Conservation (phyloP, 2,797 vertebrate species). For the Halcyon smyrnensis region DNA sequence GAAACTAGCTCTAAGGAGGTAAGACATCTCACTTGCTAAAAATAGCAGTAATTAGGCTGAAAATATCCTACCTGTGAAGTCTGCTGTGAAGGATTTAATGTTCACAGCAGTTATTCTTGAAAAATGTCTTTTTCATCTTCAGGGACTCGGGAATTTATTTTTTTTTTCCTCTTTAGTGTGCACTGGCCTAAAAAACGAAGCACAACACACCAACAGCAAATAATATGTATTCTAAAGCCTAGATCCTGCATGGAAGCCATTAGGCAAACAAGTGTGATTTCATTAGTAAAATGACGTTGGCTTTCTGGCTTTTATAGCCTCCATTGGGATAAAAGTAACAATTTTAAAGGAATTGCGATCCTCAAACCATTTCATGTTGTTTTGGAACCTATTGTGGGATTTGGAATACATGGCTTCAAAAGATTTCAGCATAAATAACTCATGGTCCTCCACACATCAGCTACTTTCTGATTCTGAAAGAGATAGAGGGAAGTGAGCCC, state of each 20-base stretch:
- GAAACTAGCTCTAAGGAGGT: neutral
- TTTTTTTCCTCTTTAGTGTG: neutral
- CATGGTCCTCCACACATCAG: neutral
- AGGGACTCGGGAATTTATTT: neutral
- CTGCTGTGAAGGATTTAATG: neutral
- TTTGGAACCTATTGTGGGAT: neutral
- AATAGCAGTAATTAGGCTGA: slow-evolving; percentile 1
- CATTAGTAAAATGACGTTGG: neutral
- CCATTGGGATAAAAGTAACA: neutral
- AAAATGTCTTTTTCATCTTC: neutral
- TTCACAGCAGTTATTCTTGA: neutral
- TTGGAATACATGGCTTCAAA: neutral
- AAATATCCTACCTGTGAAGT: slow-evolving; percentile 13
- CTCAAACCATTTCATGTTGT: neutral
- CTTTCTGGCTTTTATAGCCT: neutral
- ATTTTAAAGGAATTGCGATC: neutral
- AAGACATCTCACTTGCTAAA: neutral
- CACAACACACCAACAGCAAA: neutral
- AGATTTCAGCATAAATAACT: neutral
- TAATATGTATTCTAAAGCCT: neutral
- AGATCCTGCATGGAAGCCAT: neutral
- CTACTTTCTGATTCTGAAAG: neutral
- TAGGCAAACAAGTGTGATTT: neutral
- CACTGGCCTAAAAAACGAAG: neutral
- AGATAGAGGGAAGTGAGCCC: neutral